Conservation (phyloP, 1,140 invertebrate species). For the Brachionus angularis region DNA sequence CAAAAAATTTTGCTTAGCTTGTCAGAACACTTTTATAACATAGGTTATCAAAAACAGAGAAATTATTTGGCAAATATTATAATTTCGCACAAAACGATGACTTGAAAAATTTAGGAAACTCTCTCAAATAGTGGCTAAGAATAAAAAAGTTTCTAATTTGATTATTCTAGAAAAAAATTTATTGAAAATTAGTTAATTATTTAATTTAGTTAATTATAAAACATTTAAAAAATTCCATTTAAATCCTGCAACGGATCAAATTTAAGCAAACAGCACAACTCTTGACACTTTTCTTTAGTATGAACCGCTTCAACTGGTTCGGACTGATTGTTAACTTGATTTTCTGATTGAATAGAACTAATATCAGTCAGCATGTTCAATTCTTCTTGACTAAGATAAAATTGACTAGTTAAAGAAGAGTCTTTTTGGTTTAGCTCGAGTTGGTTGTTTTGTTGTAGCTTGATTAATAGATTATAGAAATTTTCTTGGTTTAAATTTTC, state of each 20-base stretch:
- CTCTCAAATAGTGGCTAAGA: too few relatives aligned
- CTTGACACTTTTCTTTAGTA: slow-evolving; percentile 42
- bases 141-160: too few relatives aligned
- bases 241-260: slow-evolving; percentile 8
- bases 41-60: too few relatives aligned
- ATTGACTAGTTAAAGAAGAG: slow-evolving; percentile 15
- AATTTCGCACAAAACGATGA: too few relatives aligned
- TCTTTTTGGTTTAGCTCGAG: slow-evolving; percentile 7
- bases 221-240: not conserved
- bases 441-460: slow-evolving; percentile 24
- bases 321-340: not conserved
- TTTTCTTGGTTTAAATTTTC: slow-evolving; percentile 37
- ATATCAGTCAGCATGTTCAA: not conserved
- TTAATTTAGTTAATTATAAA: not conserved
- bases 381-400: slow-evolving; percentile 25
- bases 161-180: not conserved
- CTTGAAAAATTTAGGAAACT: too few relatives aligned
- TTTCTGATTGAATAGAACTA: not conserved
- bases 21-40: too few relatives aligned
- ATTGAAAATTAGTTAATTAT: slow-evolving; percentile 7
- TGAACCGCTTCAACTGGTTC: too few relatives aligned
- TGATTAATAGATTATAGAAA: slow-evolving; percentile 21
- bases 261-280: slow-evolving; percentile 16
- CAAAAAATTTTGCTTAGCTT: too few relatives aligned
- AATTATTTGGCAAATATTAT: too few relatives aligned